phyloP scores from a whole-genome alignment of 2,797 vertebrate genomes.

The Sebastes nivosus region DNA sequence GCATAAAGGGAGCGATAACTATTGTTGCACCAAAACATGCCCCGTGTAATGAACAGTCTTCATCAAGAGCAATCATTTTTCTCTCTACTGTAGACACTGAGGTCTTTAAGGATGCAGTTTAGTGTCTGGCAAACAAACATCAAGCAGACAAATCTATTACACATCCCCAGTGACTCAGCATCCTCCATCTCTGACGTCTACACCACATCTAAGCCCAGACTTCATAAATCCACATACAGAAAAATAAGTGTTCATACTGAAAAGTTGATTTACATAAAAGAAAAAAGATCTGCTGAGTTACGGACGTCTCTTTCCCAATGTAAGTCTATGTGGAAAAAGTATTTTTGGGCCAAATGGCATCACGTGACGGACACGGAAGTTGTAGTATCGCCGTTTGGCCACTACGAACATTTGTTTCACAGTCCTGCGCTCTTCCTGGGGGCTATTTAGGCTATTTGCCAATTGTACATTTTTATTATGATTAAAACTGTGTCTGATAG shows the following conservation, averaged over 20 bases:
- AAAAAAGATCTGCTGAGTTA: too few species aligned
- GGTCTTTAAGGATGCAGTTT: conserved; percentile 29
- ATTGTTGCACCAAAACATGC: neutral
- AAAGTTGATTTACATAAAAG: rapidly evolving
- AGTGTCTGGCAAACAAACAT: conserved; percentile 23
- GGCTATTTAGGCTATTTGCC: too few species aligned
- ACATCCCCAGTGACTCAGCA: neutral
- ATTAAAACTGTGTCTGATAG: too few species aligned
- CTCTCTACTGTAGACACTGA: neutral
- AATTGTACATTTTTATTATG: too few species aligned
- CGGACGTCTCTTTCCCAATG: too few species aligned
- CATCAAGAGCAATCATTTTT: neutral
- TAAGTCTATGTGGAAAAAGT: too few species aligned
- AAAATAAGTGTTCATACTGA: too few species aligned
- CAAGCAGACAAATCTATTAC: conserved; percentile 24
- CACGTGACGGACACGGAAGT: too few species aligned
- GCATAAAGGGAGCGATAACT: neutral
- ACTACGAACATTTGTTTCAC: too few species aligned
- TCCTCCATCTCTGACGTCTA: neutral
- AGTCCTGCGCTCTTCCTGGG: neutral
- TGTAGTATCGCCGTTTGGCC: too few species aligned
- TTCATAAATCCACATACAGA: neutral
- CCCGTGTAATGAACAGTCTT: neutral
- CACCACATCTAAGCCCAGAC: neutral
- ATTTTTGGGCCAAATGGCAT: too few species aligned